Base-by-base conservation (phyloP, 92 coral and sea anemone species). In the Micromussa lordhowensis region DNA sequence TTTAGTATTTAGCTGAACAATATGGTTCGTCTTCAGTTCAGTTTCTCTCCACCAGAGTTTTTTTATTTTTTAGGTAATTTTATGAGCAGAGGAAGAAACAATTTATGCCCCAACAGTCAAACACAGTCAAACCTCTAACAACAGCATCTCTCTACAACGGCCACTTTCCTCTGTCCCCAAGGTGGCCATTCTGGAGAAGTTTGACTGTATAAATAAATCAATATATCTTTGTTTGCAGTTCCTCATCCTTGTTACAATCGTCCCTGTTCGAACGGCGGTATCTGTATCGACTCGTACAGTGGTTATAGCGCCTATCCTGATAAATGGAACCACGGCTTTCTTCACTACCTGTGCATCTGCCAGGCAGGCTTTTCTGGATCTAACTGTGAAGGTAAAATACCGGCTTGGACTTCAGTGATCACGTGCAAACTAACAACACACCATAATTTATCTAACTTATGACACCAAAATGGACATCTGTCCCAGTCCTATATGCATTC, bases 271-370 rank as follows among this genome's bases (percentile, higher is more conserved):
- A 98, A 98, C 81, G 94, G 94, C 16, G 99, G 98, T 34, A 87
- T 98, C 77, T 98, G 99, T 70, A 93, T 98, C 51, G 99, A 98
- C 81, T 98, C 99, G 75, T 98, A 92, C 95, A 96, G 98, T 61
- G 99, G 99, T 29, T 98, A 96, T 90, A 91, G 90, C 86, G 90
- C 97, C 14, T 98, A 94, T 69, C 99, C 99, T 53, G 92, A 94
- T 21, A 85, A 87, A 30, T 98, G 99, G 99, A 93, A 98, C 90
- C 95, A 95, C 32, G 99, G 98, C 55, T 96, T 88, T 51, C 95
- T 98, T 48, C 98, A 98, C 84, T 98, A 98, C 72, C 88, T 98
- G 15, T 98, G 99, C 30, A 81, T 98, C 81, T 96, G 99, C 36
- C 91, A 92, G 36, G 81, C 95, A 78, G 99, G 99, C 40, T 98